Percentiles rank a stretch among this genome's conserved stretches.
phyloP scores from a whole-genome alignment of 2,797 vertebrate species.

The Peromyscus aztecus region DNA sequence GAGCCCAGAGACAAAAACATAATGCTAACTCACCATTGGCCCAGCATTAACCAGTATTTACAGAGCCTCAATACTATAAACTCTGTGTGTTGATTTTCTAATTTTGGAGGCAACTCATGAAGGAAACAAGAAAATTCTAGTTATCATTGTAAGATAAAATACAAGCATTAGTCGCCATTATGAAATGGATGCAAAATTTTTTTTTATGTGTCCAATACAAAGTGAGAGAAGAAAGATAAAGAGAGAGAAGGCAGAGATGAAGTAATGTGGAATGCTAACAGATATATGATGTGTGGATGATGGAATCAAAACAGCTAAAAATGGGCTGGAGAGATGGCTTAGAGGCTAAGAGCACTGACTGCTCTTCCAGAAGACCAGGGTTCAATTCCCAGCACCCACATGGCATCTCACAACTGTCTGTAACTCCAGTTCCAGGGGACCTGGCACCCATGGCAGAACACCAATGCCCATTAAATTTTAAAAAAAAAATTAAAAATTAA shows the following conservation, averaged over 20 bases:
- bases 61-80: neutral
- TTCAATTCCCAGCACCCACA: too few relatives aligned
- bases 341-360: too few relatives aligned
- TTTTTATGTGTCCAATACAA: slow-evolving; percentile 2
- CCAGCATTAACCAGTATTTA: neutral
- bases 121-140: neutral
- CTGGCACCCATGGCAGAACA: too few relatives aligned
- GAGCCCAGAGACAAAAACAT: slow-evolving; percentile 8
- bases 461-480: too few relatives aligned
- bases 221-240: neutral
- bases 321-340: too few relatives aligned
- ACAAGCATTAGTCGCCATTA: neutral
- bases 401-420: too few relatives aligned
- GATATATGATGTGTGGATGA: neutral
- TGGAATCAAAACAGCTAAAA: neutral
- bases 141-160: neutral
- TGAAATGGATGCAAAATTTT: neutral
- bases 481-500: too few relatives aligned
- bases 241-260: neutral
- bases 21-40: neutral
- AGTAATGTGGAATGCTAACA: neutral
- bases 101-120: slow-evolving; percentile 46
- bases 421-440: too few relatives aligned
- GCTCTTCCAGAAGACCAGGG: too few relatives aligned
- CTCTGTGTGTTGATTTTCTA: neutral